A percentile compares a stretch with the other conserved stretches of the same genome.
phyloP scores from a whole-genome alignment of 1,140 invertebrate genomes.

The Gonatopus flavifemur region DNA sequence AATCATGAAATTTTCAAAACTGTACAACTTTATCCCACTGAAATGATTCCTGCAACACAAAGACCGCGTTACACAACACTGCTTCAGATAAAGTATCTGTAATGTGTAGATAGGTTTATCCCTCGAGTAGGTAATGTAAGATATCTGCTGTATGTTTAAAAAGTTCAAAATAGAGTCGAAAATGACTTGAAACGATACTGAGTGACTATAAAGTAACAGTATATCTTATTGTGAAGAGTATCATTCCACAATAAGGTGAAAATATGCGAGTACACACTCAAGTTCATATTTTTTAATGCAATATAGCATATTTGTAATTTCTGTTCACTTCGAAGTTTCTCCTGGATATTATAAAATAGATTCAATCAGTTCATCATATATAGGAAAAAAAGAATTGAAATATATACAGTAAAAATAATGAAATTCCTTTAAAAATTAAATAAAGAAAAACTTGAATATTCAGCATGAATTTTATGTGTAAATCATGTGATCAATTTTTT shows the following conservation, averaged over 20 bases:
- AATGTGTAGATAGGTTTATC: slow-evolving; percentile 36
- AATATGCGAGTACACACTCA: too few species aligned
- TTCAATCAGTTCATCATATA: too few species aligned
- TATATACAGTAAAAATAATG: not conserved
- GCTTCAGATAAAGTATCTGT: slow-evolving; percentile 43
- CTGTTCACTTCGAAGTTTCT: not conserved
- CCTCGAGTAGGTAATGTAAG: slow-evolving; percentile 20
- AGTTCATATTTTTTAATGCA: too few species aligned
- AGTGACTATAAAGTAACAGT: slow-evolving; percentile 12
- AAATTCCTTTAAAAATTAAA: not conserved
- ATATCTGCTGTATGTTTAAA: slow-evolving; percentile 21
- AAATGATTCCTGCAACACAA: slow-evolving; percentile 30
- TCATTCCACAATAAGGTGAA: slow-evolving; percentile 4
- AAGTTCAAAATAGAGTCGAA: slow-evolving; percentile 9
- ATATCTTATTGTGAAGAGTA: slow-evolving; percentile 15
- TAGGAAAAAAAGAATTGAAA: too few species aligned
- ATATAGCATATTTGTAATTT: too few species aligned
- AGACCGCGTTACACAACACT: slow-evolving; percentile 33
- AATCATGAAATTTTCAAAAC: slow-evolving; percentile 8
- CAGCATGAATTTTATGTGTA: too few species aligned
- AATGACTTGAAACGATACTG: slow-evolving; percentile 14
- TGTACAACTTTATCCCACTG: slow-evolving; percentile 17
- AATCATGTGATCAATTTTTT: too few species aligned
- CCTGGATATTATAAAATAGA: too few species aligned
- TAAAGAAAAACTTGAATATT: too few species aligned